phyloP scores from a whole-genome alignment of 2,888 invertebrate genomes.

The Xestoiulus laeticollis region DNA sequence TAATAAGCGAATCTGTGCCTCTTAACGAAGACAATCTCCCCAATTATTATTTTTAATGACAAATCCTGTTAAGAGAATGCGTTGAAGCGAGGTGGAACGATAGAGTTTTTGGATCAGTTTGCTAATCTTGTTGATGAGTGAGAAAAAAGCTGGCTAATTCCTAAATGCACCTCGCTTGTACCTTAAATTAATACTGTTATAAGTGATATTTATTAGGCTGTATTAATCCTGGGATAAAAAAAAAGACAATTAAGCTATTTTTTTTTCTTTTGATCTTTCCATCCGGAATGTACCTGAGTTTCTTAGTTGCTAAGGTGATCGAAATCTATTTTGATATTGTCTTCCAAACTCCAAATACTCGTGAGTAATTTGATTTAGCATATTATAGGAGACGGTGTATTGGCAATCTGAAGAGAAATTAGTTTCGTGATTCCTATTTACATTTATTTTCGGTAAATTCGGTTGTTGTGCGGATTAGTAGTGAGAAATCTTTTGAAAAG shows the following conservation, averaged over 20 bases:
- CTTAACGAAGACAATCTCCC: slow-evolving; percentile 12
- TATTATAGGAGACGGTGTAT: too few relatives aligned
- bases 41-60: slow-evolving; percentile 24
- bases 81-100: neutral
- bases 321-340: too few relatives aligned
- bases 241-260: neutral
- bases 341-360: too few relatives aligned
- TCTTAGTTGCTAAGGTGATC: neutral
- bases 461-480: too few relatives aligned
- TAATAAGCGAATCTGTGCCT: neutral
- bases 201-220: neutral
- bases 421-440: too few relatives aligned
- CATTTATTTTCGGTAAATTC: too few relatives aligned
- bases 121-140: neutral
- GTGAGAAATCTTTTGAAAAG: too few relatives aligned
- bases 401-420: too few relatives aligned
- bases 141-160: neutral
- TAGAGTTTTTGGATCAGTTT: neutral
- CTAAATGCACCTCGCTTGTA: slow-evolving; percentile 16
- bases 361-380: too few relatives aligned
- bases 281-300: neutral
- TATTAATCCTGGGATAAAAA: neutral
- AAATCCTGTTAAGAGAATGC: slow-evolving; percentile 8
- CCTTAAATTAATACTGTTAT: neutral
- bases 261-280: neutral